Evolutionary conservation across 2,888 invertebrate species (phyloP).

Genomic region (Cheilosia urbana): DNA sequence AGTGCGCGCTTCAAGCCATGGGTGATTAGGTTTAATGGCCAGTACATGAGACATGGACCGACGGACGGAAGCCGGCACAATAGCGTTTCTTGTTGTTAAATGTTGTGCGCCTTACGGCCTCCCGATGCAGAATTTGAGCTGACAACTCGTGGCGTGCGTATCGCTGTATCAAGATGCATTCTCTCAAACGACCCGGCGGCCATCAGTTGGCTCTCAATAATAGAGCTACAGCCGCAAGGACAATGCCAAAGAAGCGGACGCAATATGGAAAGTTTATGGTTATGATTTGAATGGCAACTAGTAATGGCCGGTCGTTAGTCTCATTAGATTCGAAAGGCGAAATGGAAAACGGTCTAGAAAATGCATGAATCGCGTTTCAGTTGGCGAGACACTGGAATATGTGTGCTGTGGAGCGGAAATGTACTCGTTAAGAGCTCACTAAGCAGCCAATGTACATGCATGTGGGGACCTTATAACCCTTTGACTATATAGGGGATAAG

Average conservation of each 20-base stretch:
- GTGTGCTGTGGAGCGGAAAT: neutral
- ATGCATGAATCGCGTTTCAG: slow-evolving; percentile 2
- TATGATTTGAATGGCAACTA: slow-evolving; percentile 21
- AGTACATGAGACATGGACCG: slow-evolving; percentile 16
- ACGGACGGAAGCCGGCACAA: neutral
- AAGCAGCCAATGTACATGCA: too few species aligned
- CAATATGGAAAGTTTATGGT: slow-evolving; percentile 31
- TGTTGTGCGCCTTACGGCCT: neutral
- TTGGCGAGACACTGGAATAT: neutral
- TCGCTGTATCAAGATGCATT: neutral
- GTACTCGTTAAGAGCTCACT: too few species aligned
- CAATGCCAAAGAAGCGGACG: slow-evolving; percentile 37
- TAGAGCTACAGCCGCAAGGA: slow-evolving; percentile 27
- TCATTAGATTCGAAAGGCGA: slow-evolving; percentile 10
- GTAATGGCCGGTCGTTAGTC: slow-evolving; percentile 37
- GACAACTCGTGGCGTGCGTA: slow-evolving; percentile 8
- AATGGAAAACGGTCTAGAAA: slow-evolving; percentile 20
- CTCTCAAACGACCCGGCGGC: slow-evolving; percentile 2
- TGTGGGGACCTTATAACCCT: too few species aligned
- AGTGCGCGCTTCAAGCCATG: slow-evolving; percentile 28
- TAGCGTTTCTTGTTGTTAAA: slow-evolving; percentile 13
- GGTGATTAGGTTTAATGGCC: slow-evolving; percentile 61
- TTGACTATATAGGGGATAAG: too few species aligned
- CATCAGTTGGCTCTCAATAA: slow-evolving; percentile 6
- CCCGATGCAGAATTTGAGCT: neutral